phyloP scores from a whole-genome alignment of 2,113 vertebrate species.

The Polypterus senegalus region DNA sequence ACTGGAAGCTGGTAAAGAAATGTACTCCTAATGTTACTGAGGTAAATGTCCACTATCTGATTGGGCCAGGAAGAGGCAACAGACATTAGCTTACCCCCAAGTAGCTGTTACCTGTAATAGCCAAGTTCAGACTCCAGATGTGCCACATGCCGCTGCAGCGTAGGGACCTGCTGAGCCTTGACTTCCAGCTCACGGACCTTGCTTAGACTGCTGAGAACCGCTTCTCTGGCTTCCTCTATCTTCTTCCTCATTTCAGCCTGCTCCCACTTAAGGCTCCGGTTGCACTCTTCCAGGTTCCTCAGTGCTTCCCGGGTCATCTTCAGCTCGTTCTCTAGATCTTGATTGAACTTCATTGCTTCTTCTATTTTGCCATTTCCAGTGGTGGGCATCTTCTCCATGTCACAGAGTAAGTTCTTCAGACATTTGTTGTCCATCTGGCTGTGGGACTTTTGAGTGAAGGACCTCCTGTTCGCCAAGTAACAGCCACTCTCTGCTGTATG shows the following conservation, averaged over 20 bases:
- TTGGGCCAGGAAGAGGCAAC: too few relatives aligned
- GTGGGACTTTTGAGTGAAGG: conserved; percentile 20
- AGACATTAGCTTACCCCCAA: too few relatives aligned
- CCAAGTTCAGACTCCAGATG: conserved; percentile 68
- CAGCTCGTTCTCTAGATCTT: conserved; percentile 67
- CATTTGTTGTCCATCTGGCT: conserved; percentile 27
- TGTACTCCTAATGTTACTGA: too few relatives aligned
- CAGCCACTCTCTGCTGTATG: conserved; percentile 47
- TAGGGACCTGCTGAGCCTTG: conserved; percentile 58
- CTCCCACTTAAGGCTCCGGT: conserved; percentile 57
- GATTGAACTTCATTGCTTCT: conserved; percentile 54
- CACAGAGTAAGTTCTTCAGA: conserved; percentile 53
- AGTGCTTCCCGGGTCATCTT: conserved; percentile 51
- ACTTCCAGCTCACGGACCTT: conserved; percentile 80
- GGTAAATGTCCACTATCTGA: too few relatives aligned
- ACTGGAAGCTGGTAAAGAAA: too few relatives aligned
- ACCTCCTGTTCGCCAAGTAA: conserved; percentile 41
- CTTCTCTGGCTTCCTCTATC: conserved; percentile 69
- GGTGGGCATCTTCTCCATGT: conserved; percentile 55
- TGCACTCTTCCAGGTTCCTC: conserved; percentile 57
- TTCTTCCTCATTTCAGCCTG: conserved; percentile 70
- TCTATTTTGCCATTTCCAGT: conserved; percentile 58
- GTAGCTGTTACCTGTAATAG: conserved; percentile 61
- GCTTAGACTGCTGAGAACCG: conserved; percentile 57
- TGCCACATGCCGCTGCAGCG: conserved; percentile 53